Percentiles rank a stretch among this genome's conserved stretches.
Conservation (phyloP, 2,113 vertebrate genomes). For the Ictalurus furcatus region DNA sequence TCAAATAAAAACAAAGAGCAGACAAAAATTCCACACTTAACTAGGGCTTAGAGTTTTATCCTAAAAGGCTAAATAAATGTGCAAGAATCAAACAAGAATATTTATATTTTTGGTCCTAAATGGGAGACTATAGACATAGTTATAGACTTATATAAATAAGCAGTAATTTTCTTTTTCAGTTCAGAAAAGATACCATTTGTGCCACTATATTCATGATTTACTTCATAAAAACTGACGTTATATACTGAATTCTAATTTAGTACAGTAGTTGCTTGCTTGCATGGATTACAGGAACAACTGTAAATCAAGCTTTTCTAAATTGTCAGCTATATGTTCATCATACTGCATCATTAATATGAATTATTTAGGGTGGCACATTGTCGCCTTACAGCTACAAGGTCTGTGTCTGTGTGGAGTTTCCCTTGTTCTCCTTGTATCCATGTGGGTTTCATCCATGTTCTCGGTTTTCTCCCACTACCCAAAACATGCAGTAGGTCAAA, state of each 20-base stretch:
- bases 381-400: not conserved
- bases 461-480: not conserved
- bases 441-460: not conserved
- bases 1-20: constrained; percentile 31
- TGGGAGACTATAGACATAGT: not conserved
- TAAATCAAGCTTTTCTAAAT: not conserved
- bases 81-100: not conserved
- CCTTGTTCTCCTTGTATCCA: not conserved
- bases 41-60: not conserved
- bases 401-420: not conserved
- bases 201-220: not conserved
- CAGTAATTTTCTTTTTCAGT: not conserved
- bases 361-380: not conserved
- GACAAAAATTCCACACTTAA: constrained; percentile 5
- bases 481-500: not conserved
- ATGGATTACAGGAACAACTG: not conserved
- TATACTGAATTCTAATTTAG: not conserved
- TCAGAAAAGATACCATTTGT: not conserved
- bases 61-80: not conserved
- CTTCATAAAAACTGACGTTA: not conserved
- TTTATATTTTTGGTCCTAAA: not conserved
- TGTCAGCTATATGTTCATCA: not conserved
- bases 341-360: not conserved
- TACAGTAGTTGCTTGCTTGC: not conserved
- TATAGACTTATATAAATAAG: not conserved